Evolutionary conservation across 2,797 vertebrate genomes (phyloP).

Genomic region (Euthynnus affinis): DNA sequence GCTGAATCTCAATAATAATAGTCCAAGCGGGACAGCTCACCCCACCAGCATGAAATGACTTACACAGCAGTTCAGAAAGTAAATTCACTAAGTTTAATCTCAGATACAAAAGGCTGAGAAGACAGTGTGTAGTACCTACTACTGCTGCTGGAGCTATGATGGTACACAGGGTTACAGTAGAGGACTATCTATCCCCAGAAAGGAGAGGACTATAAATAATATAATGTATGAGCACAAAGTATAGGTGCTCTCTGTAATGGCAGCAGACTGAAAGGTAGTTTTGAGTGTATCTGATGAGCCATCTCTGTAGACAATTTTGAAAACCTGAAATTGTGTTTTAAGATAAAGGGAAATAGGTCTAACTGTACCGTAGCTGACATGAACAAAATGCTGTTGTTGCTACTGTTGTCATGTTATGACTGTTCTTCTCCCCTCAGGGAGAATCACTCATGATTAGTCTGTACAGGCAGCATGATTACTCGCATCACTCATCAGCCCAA

Average conservation of each 20-base stretch:
- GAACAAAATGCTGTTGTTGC: constrained; percentile 27
- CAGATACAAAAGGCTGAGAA: constrained; percentile 4
- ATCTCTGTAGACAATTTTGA: constrained; percentile 9
- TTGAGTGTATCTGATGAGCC: constrained; percentile 10
- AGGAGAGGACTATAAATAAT: constrained; percentile 32
- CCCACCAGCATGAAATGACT: constrained; percentile 22
- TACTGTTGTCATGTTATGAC: constrained; percentile 37
- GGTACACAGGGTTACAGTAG: constrained; percentile 9
- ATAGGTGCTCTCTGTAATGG: constrained; percentile 4
- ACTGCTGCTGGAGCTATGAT: constrained; percentile 16
- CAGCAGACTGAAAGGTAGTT: neutral
- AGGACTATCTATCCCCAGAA: constrained; percentile 2
- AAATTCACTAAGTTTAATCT: constrained; percentile 33
- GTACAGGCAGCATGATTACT: constrained; percentile 65
- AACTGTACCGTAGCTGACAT: constrained; percentile 10
- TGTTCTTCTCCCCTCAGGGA: constrained; percentile 33
- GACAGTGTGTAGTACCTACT: constrained; percentile 13
- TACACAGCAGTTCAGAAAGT: constrained; percentile 38
- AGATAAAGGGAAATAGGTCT: constrained; percentile 30
- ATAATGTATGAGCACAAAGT: neutral
- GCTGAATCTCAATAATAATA: constrained; percentile 28
- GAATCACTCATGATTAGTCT: constrained; percentile 67
- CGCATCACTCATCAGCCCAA: constrained; percentile 66
- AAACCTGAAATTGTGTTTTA: constrained; percentile 6
- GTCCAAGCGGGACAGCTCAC: constrained; percentile 31